Conservation (phyloP, 2,888 invertebrate genomes). For the Diaprepes abbreviatus region DNA sequence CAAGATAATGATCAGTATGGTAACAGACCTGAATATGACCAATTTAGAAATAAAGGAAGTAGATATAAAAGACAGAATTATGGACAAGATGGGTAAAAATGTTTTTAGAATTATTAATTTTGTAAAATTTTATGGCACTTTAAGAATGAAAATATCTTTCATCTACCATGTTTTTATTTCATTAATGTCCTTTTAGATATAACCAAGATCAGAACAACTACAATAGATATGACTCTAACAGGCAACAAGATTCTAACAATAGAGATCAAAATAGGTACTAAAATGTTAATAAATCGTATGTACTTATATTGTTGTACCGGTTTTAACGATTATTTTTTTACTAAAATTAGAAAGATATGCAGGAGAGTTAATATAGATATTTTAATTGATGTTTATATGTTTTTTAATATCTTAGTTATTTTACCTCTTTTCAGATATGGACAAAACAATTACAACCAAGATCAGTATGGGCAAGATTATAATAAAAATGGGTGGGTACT, state of each 20-base stretch:
- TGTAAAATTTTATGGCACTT: too few species aligned
- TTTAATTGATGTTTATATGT: too few species aligned
- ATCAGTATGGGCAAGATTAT: conserved; percentile 59
- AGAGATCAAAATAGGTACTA: conserved; percentile 23
- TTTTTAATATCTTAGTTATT: too few species aligned
- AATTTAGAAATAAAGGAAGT: conserved; percentile 57
- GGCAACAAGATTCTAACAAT: conserved; percentile 4
- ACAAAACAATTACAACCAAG: conserved; percentile 52
- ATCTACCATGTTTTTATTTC: too few species aligned
- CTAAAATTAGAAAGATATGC: too few species aligned
- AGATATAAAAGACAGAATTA: conserved; percentile 58
- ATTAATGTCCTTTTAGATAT: conserved; percentile 16
- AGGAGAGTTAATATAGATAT: too few species aligned
- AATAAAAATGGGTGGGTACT: conserved; percentile 1
- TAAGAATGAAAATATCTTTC: too few species aligned
- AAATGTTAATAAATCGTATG: too few species aligned
- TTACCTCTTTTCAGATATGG: conserved; percentile 40
- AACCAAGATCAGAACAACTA: conserved; percentile 19
- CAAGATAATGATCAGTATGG: conserved; percentile 55
- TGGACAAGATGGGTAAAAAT: conserved; percentile 28
- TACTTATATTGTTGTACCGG: too few species aligned
- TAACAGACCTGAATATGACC: conserved; percentile 53
- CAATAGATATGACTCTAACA: conserved; percentile 34
- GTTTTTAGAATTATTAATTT: too few species aligned
- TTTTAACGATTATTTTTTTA: too few species aligned